Evolutionary conservation across 2,888 invertebrate genomes (phyloP), one percentile per base, ranked within the genome.

Genomic region (Arge pagana): DNA sequence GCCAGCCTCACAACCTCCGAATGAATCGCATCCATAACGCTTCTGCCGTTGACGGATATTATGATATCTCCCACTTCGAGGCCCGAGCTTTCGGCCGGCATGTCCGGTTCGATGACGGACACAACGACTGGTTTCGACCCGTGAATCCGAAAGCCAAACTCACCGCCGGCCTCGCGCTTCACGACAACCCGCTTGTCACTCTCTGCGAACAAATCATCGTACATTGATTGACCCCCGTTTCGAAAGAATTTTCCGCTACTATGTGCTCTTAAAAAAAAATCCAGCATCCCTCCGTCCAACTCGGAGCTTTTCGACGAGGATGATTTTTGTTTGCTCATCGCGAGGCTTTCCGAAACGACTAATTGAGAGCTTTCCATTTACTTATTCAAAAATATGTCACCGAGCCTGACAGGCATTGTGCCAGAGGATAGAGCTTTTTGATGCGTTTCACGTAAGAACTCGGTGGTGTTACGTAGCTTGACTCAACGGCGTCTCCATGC

Each of bases 81-180:
- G 0, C 96, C 96, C 3, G 92, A 93, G 50, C 85, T 87, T 77
- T 95, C 95, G 0, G 96, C 96, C 0, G 96, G 93, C 1, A 96
- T 96, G 61, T 92, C 93, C 26, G 91, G 89, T 78, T 96, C 96
- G 61, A 96, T 94, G 15, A 93, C 93, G 3, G 96, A 95, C 21
- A 96, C 94, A 10, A 96, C 93, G n/a, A 96, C 95, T 1, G 96
- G 96, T 68, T 93, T 91, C 53, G 93, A 93, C 19, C 96, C 96
- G 66, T 96, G 93, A 69, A 97, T 95, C 55, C 96, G 86, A 77
- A 97, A 95, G 10, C 96, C 96, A 73, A 95, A 96, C 72, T 95
- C 96, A 28, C 92, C 92, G 13, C 78, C 77, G 18, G 88, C 86
- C 63, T 90, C 89, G 45, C 91, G 85, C 59, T 86, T 85, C 3